phyloP scores from a whole-genome alignment of 1,140 invertebrate genomes.

The Sitophilus oryzae region DNA sequence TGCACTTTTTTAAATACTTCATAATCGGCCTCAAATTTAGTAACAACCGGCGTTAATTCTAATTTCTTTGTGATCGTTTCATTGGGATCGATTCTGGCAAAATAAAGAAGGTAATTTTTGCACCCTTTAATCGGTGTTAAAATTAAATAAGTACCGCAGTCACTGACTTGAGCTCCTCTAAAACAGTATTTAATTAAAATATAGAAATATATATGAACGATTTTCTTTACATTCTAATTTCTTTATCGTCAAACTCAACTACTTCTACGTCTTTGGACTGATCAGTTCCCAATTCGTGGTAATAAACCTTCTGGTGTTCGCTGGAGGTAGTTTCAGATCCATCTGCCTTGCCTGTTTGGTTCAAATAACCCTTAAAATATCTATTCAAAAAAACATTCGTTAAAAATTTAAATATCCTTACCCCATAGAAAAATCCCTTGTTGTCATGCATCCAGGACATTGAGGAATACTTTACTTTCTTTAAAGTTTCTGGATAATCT shows the following conservation, averaged over 20 bases:
- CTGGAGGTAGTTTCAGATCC: constrained; percentile 85
- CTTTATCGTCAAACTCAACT: constrained; percentile 87
- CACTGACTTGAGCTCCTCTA: constrained; percentile 74
- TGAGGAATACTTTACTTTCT: constrained; percentile 86
- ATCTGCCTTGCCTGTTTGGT: constrained; percentile 73
- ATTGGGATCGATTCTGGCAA: constrained; percentile 62
- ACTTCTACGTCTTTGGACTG: constrained; percentile 86
- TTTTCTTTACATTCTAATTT: constrained; percentile 77
- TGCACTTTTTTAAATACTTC: constrained; percentile 55
- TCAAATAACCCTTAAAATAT: constrained; percentile 56
- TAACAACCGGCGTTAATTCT: constrained; percentile 68
- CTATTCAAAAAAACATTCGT: constrained; percentile 26
- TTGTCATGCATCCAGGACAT: constrained; percentile 95
- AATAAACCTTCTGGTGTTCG: constrained; percentile 90
- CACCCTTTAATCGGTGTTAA: constrained; percentile 75
- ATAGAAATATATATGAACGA: background rate
- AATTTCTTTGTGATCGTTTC: constrained; percentile 59
- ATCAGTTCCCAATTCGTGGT: constrained; percentile 80
- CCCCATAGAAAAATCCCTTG: constrained; percentile 91
- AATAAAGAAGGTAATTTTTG: constrained; percentile 83
- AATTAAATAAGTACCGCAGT: constrained; percentile 87
- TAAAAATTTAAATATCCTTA: constrained; percentile 43
- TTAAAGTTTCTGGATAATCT: constrained; percentile 82
- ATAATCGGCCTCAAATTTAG: constrained; percentile 91
- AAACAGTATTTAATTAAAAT: constrained; percentile 29